These are phyloP conservation scores for Phaethon lepturus DNA, from an alignment of 2,113 vertebrate genomes.

Conservation along the genomic window DNA sequence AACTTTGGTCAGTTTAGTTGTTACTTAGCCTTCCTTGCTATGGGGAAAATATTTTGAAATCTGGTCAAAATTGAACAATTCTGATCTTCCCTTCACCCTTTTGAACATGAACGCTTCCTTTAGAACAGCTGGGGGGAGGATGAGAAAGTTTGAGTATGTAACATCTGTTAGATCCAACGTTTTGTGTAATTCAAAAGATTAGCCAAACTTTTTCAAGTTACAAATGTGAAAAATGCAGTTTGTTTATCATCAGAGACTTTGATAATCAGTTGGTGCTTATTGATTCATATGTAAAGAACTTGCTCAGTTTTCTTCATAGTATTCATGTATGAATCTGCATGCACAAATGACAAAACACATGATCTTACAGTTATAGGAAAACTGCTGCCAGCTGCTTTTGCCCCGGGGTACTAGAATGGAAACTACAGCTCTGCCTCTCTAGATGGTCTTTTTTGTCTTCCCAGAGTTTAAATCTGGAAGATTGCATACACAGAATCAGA, in stretches of 20 bases:
- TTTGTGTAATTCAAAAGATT: neutral
- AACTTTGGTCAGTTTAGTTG: neutral
- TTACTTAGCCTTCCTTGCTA: neutral
- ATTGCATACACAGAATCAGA: neutral
- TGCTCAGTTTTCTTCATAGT: neutral
- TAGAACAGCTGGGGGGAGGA: neutral
- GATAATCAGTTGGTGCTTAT: neutral
- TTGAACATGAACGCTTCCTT: neutral
- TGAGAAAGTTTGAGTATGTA: neutral
- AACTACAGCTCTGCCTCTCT: neutral
- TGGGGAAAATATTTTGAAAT: neutral
- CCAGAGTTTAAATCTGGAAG: neutral
- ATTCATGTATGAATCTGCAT: neutral
- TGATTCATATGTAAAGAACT: neutral
- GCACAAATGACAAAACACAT: neutral
- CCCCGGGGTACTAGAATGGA: neutral
- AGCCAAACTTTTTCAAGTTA: neutral
- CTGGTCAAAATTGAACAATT: neutral
- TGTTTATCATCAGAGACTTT: neutral
- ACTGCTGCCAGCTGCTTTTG: neutral
- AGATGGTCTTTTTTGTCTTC: neutral
- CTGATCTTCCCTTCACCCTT: neutral
- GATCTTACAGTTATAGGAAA: neutral
- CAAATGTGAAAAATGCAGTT: neutral
- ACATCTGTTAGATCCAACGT: neutral